Conservation (phyloP, 2,888 invertebrate species). For the Acholoe squamosa region DNA sequence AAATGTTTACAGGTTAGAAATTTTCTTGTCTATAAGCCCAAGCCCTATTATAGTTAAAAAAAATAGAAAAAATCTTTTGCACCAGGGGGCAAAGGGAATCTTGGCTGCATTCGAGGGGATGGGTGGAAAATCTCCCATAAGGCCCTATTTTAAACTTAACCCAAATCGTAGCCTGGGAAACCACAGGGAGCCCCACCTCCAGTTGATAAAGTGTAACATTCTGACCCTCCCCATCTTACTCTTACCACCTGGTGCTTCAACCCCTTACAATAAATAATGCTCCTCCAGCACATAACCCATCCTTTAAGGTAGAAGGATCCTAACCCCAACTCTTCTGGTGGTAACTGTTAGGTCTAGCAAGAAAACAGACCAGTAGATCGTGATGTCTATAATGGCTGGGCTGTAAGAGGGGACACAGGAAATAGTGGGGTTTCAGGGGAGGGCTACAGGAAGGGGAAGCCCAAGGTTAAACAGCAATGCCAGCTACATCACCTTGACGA, state of each 20-base stretch:
- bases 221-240: not conserved
- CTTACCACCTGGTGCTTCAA: not conserved
- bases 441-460: not conserved
- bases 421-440: not conserved
- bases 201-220: not conserved
- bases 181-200: not conserved
- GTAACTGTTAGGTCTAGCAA: not conserved
- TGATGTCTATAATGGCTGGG: not conserved
- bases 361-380: not conserved
- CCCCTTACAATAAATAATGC: slow-evolving; percentile 23
- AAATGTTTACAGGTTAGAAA: too few relatives aligned
- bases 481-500: slow-evolving; percentile 8
- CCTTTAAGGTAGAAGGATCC: slow-evolving; percentile 26
- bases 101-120: too few relatives aligned
- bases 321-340: not conserved
- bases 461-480: not conserved
- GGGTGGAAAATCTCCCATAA: too few relatives aligned
- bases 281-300: not conserved
- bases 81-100: too few relatives aligned
- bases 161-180: not conserved
- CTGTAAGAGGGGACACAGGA: not conserved
- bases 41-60: too few relatives aligned
- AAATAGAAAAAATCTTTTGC: too few relatives aligned
- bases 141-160: too few relatives aligned
- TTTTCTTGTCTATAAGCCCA: too few relatives aligned